Evolutionary conservation across 2,888 invertebrate species (phyloP).

Genomic region (Tineola bisselliella): DNA sequence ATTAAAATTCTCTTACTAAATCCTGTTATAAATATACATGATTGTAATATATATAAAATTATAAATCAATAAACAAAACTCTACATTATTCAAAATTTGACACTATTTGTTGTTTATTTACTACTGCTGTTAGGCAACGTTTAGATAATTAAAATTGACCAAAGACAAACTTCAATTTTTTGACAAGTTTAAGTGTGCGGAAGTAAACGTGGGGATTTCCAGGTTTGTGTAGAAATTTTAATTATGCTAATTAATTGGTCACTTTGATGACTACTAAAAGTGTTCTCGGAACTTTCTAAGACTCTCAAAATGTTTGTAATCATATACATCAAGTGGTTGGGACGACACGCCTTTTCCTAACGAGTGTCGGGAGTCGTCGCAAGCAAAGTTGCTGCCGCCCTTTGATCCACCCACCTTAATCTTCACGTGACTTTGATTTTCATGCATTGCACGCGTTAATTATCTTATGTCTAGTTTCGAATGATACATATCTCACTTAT

Average conservation of each 20-base stretch:
- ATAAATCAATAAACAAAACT: no score
- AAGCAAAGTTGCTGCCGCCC: conserved; percentile 41
- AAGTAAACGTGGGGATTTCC: no score
- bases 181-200: no score
- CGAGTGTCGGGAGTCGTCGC: conserved; percentile 62
- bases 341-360: conserved; percentile 66
- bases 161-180: no score
- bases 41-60: no score
- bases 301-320: background rate
- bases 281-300: background rate
- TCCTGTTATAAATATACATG: no score
- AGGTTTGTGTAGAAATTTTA: background rate
- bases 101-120: no score
- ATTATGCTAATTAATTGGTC: background rate
- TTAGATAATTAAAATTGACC: no score
- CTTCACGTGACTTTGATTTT: conserved; percentile 35
- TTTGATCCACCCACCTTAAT: conserved; percentile 67
- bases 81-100: no score
- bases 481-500: background rate
- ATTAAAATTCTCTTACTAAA: no score
- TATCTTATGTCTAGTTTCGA: background rate
- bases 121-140: no score
- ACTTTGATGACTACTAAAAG: background rate
- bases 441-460: background rate
- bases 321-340: conserved; percentile 3